Conservation (phyloP, 2,797 vertebrate species). For the Pseudochirops corinnae region DNA sequence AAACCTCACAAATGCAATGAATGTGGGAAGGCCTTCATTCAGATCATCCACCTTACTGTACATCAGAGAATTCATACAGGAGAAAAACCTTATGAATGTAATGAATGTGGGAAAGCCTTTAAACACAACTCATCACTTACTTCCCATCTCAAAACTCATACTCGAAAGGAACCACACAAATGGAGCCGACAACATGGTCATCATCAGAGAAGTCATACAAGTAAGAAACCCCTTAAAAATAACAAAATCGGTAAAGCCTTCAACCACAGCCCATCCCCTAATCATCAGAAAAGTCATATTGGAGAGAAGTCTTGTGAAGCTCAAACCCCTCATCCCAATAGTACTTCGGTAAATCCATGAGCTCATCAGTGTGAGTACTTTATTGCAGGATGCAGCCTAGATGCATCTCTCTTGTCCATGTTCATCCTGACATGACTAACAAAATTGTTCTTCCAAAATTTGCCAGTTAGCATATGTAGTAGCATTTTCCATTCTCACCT, state of each 20-base stretch:
- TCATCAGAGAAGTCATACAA: conserved; percentile 66
- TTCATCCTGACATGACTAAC: not conserved
- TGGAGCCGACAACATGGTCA: conserved; percentile 49
- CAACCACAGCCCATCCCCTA: conserved; percentile 41
- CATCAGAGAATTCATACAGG: conserved; percentile 56
- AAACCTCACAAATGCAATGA: conserved; percentile 61
- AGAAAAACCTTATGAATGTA: conserved; percentile 49
- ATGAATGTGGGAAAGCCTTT: conserved; percentile 54
- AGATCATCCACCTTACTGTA: conserved; percentile 49
- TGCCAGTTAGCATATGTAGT: not conserved
- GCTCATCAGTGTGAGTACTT: not conserved
- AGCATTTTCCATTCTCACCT: not conserved
- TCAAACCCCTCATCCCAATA: not conserved
- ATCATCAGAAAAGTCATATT: conserved; percentile 31
- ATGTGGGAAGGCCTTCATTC: conserved; percentile 59
- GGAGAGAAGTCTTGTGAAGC: conserved; percentile 39
- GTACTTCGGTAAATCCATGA: not conserved
- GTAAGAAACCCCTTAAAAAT: conserved; percentile 64
- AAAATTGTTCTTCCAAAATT: not conserved
- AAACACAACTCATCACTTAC: conserved; percentile 41
- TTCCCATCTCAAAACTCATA: conserved; percentile 1
- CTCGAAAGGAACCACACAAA: conserved; percentile 49
- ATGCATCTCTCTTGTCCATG: not conserved
- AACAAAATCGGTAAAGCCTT: conserved; percentile 55
- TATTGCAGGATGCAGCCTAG: not conserved